Evolutionary conservation across 2,888 invertebrate genomes (phyloP).

Genomic region (Alitta virens): DNA sequence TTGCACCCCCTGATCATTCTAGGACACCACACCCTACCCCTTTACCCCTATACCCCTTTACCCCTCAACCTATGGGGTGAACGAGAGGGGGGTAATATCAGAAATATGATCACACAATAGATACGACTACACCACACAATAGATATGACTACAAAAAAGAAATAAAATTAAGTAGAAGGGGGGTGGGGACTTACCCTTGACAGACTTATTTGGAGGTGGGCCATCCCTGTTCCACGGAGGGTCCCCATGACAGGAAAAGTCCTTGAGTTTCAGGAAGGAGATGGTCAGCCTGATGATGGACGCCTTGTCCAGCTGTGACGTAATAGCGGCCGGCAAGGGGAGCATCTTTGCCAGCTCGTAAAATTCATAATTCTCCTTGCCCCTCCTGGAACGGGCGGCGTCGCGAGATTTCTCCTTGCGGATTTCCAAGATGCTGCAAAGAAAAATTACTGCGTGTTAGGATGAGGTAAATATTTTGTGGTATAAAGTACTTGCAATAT

Average conservation of each 20-base stretch:
- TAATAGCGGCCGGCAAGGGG: slow-evolving; percentile 90
- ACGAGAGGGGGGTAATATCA: too few relatives aligned
- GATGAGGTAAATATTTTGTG: too few relatives aligned
- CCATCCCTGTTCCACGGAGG: slow-evolving; percentile 79
- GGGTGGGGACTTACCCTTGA: slow-evolving; percentile 6
- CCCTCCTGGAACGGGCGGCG: slow-evolving; percentile 88
- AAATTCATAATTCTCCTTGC: slow-evolving; percentile 96
- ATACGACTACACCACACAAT: too few relatives aligned
- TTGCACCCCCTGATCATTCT: too few relatives aligned
- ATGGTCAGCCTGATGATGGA: slow-evolving; percentile 93
- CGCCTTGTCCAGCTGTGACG: slow-evolving; percentile 94
- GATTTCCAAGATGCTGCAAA: slow-evolving; percentile 52
- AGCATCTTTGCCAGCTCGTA: slow-evolving; percentile 88
- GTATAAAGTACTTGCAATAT: too few relatives aligned
- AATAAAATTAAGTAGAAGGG: too few relatives aligned
- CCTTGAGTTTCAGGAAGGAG: slow-evolving; percentile 91
- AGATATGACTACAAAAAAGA: too few relatives aligned
- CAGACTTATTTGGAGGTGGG: slow-evolving; percentile 19
- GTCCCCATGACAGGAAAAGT: slow-evolving; percentile 93
- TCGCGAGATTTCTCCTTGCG: slow-evolving; percentile 95
- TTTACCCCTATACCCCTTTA: too few relatives aligned
- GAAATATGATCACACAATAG: too few relatives aligned
- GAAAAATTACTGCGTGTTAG: too few relatives aligned
- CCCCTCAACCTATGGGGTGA: too few relatives aligned
- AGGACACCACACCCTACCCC: too few relatives aligned